These are phyloP conservation scores for Procambarus clarkii DNA, from an alignment of 1,140 invertebrate genomes.

Conservation along the genomic window DNA sequence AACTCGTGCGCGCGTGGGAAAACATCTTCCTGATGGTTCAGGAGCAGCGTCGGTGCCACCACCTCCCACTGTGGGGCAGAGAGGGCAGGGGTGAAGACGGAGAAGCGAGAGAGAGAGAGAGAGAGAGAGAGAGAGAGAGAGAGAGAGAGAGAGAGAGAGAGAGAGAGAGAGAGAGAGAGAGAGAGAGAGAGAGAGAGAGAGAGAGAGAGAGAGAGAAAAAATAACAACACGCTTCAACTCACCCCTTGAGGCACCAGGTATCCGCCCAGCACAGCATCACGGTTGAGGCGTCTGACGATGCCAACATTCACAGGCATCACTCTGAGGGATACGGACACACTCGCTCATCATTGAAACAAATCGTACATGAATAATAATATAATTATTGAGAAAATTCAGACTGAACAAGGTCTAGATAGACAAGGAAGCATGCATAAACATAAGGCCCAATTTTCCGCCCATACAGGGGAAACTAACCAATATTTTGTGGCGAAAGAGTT, in stretches of 20 bases:
- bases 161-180: background rate
- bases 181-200: background rate
- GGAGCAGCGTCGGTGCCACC: constrained; percentile 48
- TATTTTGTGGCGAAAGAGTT: too few species aligned
- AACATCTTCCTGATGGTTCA: constrained; percentile 37
- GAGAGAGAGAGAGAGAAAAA: background rate
- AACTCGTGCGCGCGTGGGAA: constrained; percentile 50
- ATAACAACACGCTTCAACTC: background rate
- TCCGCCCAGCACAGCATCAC: constrained; percentile 47
- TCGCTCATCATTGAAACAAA: background rate
- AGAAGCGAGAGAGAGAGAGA: background rate
- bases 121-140: too few species aligned
- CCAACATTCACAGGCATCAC: constrained; percentile 57
- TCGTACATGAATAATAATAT: too few species aligned
- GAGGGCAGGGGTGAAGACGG: background rate
- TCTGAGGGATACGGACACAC: constrained; percentile 11
- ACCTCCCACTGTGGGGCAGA: constrained; percentile 33
- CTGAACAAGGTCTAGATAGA: too few species aligned
- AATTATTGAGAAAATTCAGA: too few species aligned
- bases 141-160: too few species aligned
- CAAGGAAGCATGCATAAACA: too few species aligned
- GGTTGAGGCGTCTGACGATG: constrained; percentile 23
- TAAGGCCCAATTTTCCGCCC: too few species aligned
- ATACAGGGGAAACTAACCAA: too few species aligned
- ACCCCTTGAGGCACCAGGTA: constrained; percentile 56